Base-by-base conservation (phyloP, 2,888 invertebrate species). In the Andrena trimmerana region DNA sequence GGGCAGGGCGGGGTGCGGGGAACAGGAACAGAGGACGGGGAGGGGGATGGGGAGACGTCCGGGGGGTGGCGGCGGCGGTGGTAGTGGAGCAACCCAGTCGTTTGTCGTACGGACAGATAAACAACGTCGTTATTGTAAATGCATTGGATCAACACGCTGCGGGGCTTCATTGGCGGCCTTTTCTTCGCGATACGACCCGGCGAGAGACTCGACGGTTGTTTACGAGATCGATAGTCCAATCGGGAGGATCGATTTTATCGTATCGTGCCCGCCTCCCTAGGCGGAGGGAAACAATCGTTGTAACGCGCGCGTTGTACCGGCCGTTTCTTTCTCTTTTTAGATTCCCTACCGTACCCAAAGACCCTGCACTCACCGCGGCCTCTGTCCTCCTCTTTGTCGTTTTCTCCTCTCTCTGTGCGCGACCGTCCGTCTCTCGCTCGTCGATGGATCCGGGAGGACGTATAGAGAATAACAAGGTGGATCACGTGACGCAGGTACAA, bases 41-140 rank as follows among this genome's bases (percentile, higher is more conserved):
- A 60, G 33, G 48, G 27, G 65, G 33, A 8, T 36, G 63, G 59
- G 27, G 60, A 52, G 70, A 16, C 8, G 54, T 57, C n/a, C 71
- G 50, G 52, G 77, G 52, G 74, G 16, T 59, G 79, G 63, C 70
- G 57, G 71, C n/a, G 63, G 75, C 27, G 68, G 68, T 54, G 68
- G 74, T 8, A 66, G 74, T 67, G 48, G 84, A 87, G 86, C 89
- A 90, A 85, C 85, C 42, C 87, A 84, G 85, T 86, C 91, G 88
- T 89, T 90, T 90, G 89, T 89, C 90, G 89, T 88, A 27, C 78
- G 76, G 88, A 82, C 86, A 84, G 87, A 88, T 89, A 90, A 91
- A 91, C 90, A 91, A 90, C 86, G 89, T 90, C 89, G 90, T 91
- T 91, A 89, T 91, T 91, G 91, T 89, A 86, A 91, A 90, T 91